Base-by-base conservation (phyloP, 2,888 invertebrate genomes). In the Cabera pusaria region DNA sequence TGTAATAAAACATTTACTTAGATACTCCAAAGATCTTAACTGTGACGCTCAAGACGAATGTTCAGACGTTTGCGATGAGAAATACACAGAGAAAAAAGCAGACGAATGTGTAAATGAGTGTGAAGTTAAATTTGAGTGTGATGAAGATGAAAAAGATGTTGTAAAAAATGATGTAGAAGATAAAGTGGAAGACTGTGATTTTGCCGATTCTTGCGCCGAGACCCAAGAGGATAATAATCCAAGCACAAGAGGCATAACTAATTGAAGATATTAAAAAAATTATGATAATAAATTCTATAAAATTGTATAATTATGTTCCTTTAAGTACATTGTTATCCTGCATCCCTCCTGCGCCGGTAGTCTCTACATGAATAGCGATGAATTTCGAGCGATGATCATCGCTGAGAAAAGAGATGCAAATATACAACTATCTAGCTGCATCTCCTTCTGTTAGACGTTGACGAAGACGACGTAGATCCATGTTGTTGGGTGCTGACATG, bases 21-120 rank as follows among this genome's bases (percentile, higher is more conserved):
- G 70, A 5, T 38, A 43, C 3, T 49, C 47, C 2, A 56, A 52
- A 5, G 59, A 59, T 6, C 31, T 71, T 5, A 54, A 52, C 26
- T 75, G 72, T 11, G 52, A 60, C 0, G 72, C 72, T 0, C 56
- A 46, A 37, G 47, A 64, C 3, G 66, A 73, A 17, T 74, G 74
- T 9, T 29, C 56, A 19, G 56, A 70, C 3, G 38, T 53, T 18
- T 73, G 74, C 16, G 17, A 7, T 2, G 35, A 40, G 0, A 54
- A 44, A 10, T 55, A 37, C 3, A 33, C 19, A 0, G 47, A 47
- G 0, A 29, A 35, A 0, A 54, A 61, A 23, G 32, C 36, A 6
- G 10, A 49, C 6, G 48, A 52, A 2, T 74, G 73, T 20, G 38
- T 54, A 25, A 8, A 50, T 0, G 39, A 48, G 6, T 75, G 72